A percentile compares a stretch with the other conserved stretches of the same genome.
Conservation (phyloP, 2,797 vertebrate species). For the Luscinia megarhynchos region DNA sequence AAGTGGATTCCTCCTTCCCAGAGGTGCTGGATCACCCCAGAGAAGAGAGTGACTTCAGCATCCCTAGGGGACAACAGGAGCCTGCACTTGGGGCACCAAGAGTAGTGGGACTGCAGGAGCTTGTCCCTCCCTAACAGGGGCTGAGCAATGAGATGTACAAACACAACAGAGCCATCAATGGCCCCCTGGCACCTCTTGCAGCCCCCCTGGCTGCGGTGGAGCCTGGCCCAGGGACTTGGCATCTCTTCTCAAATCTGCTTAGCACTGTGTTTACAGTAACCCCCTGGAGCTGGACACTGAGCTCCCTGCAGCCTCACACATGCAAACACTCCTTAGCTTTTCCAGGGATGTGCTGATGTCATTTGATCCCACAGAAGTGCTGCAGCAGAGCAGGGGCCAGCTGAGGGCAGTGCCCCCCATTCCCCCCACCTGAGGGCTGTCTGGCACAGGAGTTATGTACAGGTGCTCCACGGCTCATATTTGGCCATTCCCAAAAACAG, state of each 20-base stretch:
- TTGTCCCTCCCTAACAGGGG: neutral
- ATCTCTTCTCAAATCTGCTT: neutral
- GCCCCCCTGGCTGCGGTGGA: neutral
- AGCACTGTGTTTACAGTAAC: neutral
- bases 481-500: neutral
- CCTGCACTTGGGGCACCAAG: fast-evolving
- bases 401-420: neutral
- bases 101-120: neutral
- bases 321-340: neutral
- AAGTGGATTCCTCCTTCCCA: slow-evolving; percentile 53
- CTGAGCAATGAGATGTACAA: neutral
- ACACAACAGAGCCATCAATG: fast-evolving
- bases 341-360: neutral
- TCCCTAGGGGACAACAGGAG: neutral
- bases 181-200: neutral
- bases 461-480: neutral
- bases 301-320: neutral
- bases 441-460: neutral
- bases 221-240: neutral
- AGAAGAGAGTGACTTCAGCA: slow-evolving; percentile 35
- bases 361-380: neutral
- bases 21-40: slow-evolving; percentile 17
- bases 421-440: neutral
- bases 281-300: neutral
- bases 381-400: neutral